These are phyloP conservation scores for Littorina saxatilis DNA, from an alignment of 1,140 invertebrate genomes.

Conservation along the genomic window DNA sequence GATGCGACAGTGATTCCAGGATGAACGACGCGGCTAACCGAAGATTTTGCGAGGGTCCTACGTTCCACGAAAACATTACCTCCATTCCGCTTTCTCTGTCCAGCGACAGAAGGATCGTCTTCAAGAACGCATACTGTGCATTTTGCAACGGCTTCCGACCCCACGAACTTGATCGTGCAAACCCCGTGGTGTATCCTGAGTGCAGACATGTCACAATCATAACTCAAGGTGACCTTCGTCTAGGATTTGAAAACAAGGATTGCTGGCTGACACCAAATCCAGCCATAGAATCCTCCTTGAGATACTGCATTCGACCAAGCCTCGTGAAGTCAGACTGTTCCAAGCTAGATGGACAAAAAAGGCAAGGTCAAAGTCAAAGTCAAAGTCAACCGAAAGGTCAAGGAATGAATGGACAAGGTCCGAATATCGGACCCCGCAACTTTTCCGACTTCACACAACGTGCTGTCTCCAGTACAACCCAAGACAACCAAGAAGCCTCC, in stretches of 20 bases:
- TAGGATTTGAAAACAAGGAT: neutral
- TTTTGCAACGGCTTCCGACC: neutral
- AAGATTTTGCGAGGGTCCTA: neutral
- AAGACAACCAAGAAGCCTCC: too few species aligned
- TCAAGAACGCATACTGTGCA: constrained; percentile 14
- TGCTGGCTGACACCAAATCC: neutral
- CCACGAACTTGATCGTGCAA: neutral
- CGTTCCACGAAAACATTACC: neutral
- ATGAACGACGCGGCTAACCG: neutral
- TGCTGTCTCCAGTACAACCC: too few species aligned
- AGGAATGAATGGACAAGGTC: too few species aligned
- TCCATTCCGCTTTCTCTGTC: neutral
- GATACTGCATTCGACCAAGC: neutral
- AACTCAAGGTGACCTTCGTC: neutral
- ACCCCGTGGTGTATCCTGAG: neutral
- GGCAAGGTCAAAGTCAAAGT: too few species aligned
- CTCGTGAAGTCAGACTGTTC: neutral
- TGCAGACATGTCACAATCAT: neutral
- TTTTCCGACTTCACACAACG: too few species aligned
- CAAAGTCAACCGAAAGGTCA: too few species aligned
- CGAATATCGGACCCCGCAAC: too few species aligned
- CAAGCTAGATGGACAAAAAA: neutral
- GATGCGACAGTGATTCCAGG: neutral
- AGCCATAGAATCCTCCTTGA: neutral
- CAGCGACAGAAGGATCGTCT: neutral